These are phyloP conservation scores for Mionectes macconnelli DNA, from an alignment of 2,113 vertebrate species.

Conservation along the genomic window DNA sequence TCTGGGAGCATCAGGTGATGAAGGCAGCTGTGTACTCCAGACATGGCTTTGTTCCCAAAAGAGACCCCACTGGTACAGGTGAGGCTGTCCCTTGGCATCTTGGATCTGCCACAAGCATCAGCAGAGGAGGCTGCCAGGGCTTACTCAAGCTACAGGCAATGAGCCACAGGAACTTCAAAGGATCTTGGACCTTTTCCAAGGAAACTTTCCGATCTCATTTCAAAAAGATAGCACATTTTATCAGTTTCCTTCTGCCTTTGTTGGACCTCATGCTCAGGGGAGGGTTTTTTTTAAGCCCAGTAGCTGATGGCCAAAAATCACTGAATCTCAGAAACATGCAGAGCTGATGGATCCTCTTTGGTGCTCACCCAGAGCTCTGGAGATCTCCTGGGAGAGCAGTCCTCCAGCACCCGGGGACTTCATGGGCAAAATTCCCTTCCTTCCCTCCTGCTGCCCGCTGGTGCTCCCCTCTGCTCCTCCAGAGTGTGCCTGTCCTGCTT, in stretches of 20 bases:
- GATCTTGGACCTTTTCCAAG: background rate
- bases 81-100: background rate
- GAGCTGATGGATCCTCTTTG: background rate
- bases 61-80: background rate
- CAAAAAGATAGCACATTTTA: background rate
- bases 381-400: background rate
- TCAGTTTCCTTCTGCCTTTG: background rate
- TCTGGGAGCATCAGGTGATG: fast-evolving
- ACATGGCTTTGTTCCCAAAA: background rate
- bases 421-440: background rate
- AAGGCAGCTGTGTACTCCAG: background rate
- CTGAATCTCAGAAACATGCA: background rate
- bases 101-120: background rate
- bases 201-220: background rate
- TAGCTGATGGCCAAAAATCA: background rate
- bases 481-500: fast-evolving
- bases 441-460: background rate
- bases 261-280: background rate
- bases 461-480: background rate
- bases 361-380: background rate
- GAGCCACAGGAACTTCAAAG: background rate
- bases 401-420: fast-evolving
- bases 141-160: background rate
- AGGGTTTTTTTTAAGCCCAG: background rate
- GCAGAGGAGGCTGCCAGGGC: background rate